Base-by-base conservation (phyloP, 2,888 invertebrate genomes). In the Heliconius charithonia region DNA sequence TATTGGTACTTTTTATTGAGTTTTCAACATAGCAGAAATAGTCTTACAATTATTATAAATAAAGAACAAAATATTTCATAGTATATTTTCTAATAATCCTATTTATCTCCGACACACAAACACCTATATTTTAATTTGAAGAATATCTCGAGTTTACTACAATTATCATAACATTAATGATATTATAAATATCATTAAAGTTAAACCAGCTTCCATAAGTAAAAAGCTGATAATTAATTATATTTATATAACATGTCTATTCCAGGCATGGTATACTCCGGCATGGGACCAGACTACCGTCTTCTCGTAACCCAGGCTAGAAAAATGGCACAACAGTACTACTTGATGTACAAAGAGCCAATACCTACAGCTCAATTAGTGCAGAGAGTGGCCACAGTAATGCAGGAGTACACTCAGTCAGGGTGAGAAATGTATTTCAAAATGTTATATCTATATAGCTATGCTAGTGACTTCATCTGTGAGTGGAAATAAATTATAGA, bases 321-420 rank as follows among this genome's bases (percentile, higher is more conserved):
- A 3, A 99, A 99, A 95, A 97, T 99, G 96, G 99, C 99, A 0
- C 99, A 99, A 92, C 97, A 98, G 90, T 99, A 99, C 91, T 97
- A 95, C 85, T 94, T 99, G 81, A 97, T 97, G 84, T 99, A 99
- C 91, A 97, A 97, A 81, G 99, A 99, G 92, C 97, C 98, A 0
- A 99, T 99, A 86, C 99, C 99, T 0, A 99, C 99, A 0, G 97
- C 98, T 0, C 99, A 99, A 91, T 95, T 99, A 25, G 99, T 99
- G 71, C 99, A 99, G 91, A 95, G 98, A 82, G 97, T 99, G 2
- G 99, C 99, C 32, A 97, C 98, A 77, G 97, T 99, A 41, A 99
- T 99, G 99, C 99, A 99, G 92, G 99, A 99, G 91, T 99, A 99
- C 89, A 99, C 99, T 12, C 99, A 99, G 91, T 99, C 99, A 2